Evolutionary conservation across 1,140 invertebrate genomes (phyloP), one percentile per base, ranked within the genome.

Genomic region (Anadara kagoshimensis): DNA sequence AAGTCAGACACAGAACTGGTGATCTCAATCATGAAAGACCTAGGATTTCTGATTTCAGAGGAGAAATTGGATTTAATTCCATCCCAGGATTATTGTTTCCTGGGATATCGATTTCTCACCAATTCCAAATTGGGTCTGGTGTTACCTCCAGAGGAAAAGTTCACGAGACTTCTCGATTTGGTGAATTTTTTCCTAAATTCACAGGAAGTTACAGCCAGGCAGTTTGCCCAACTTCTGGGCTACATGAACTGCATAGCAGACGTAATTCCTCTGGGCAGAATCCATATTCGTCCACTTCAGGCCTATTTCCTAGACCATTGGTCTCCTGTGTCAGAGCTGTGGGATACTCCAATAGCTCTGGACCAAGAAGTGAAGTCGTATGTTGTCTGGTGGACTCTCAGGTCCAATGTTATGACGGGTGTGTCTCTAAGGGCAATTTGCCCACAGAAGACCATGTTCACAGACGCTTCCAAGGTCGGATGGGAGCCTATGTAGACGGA

Each of bases 71-170:
- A 29, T 16, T 29, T 36, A 11, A 16, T 26, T 57, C 54, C 57
- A 41, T 41, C 57, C 26, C 57, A 59, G 8, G 29, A 59, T 41
- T 59, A 41, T 41, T 18, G 36, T 20, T 59, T 59, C n/a, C 29
- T 59, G 8, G 57, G 57, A 36, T 16, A 59, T n/a, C 57, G n/a
- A 7, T 59, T 41, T 36, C 36, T 26, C 16, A 59, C 57, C 36
- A 36, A 59, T 14, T n/a, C n/a, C n/a, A n/a, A n/a, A n/a, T 36
- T 59, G 14, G 29, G 57, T 14, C 57, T 59, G 4, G 26, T 59
- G 5, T 59, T 59, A 41, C 57, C 57, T 18, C 26, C 57, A 16
- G 29, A 59, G 57, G 57, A 59, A 41, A 59, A 41, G n/a, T 47
- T 47, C 16, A n/a, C n/a, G n/a, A n/a, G n/a, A n/a, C 16, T 47